A percentile compares a stretch with the other conserved stretches of the same genome.
phyloP scores from a whole-genome alignment of 2,113 vertebrate genomes.

The Gracilinanus agilis region DNA sequence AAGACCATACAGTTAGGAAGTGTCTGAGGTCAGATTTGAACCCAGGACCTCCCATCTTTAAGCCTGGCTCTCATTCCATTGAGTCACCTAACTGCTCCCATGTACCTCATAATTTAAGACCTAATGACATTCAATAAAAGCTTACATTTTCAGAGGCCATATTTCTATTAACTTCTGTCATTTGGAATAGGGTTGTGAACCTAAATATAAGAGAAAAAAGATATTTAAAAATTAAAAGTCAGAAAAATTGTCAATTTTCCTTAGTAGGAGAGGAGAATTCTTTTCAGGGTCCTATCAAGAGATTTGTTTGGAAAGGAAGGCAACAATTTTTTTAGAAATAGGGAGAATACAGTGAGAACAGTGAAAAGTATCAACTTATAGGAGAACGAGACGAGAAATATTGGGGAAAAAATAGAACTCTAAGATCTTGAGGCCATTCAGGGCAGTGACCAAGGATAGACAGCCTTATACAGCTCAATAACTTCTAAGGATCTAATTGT shows the following conservation, averaged over 20 bases:
- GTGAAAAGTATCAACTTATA: background rate
- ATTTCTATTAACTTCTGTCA: background rate
- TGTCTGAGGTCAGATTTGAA: too few species aligned
- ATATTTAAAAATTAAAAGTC: background rate
- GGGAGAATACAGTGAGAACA: background rate
- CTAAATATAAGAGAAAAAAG: background rate
- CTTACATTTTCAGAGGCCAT: background rate
- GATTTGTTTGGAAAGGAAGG: slow-evolving; percentile 3
- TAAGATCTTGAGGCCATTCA: background rate
- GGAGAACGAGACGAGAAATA: background rate
- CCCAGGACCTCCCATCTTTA: too few species aligned
- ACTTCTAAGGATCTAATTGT: background rate
- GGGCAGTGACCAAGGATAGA: background rate
- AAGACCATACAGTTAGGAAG: too few species aligned
- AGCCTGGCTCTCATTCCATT: too few species aligned
- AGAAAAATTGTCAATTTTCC: background rate
- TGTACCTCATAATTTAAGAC: slow-evolving; percentile 9
- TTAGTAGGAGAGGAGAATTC: background rate
- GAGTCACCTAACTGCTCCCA: too few species aligned
- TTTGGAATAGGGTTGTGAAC: background rate
- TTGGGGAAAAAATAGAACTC: background rate
- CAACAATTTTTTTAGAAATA: background rate
- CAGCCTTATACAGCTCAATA: background rate
- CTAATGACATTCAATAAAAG: background rate
- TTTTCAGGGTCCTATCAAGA: background rate